Evolutionary conservation across 1,140 invertebrate species (phyloP).

Genomic region (Saxidomus purpurata): DNA sequence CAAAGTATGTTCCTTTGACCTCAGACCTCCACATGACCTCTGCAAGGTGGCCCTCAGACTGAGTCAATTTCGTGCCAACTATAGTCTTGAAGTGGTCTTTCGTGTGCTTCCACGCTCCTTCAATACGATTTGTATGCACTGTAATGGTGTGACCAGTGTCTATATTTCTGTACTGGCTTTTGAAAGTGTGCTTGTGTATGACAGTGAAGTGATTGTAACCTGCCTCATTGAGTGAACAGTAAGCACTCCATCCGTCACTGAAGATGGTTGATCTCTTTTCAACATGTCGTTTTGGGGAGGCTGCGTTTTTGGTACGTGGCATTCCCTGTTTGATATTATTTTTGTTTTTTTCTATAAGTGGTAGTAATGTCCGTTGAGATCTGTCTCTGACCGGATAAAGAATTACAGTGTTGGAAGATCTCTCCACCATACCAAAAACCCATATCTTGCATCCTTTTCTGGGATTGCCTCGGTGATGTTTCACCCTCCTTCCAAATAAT

Average conservation of each 20-base stretch:
- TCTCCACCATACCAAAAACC: slow-evolving; percentile 10
- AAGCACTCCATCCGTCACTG: background rate
- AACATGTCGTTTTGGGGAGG: no score
- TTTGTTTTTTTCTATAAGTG: background rate
- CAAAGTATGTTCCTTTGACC: background rate
- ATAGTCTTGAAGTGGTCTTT: background rate
- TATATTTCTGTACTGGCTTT: background rate
- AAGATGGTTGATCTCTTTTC: background rate
- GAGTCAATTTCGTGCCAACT: background rate
- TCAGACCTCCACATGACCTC: background rate
- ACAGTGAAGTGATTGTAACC: background rate
- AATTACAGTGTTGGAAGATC: background rate
- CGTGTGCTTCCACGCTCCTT: background rate
- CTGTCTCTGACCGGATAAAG: background rate
- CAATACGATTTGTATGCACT: background rate
- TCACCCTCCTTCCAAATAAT: background rate
- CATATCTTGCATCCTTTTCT: background rate
- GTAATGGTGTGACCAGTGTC: background rate
- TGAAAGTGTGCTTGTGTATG: background rate
- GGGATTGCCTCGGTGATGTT: background rate
- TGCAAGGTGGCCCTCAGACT: background rate
- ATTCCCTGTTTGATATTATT: no score
- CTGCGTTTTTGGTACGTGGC: no score
- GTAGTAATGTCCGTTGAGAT: background rate
- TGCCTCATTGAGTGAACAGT: background rate